Evolutionary conservation across 2,113 vertebrate species (phyloP).

Genomic region (Gopherus evgoodei): DNA sequence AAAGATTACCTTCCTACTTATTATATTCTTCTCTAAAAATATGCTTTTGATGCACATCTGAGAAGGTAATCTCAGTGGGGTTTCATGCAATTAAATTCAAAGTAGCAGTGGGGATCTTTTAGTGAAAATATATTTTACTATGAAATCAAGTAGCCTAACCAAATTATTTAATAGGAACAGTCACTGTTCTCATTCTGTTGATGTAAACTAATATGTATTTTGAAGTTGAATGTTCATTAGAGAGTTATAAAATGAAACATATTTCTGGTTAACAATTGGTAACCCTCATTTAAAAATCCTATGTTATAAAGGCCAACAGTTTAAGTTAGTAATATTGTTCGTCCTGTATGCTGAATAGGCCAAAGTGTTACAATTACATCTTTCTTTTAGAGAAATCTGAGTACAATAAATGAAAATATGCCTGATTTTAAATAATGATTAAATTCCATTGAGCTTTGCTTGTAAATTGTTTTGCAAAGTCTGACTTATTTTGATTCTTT

Average conservation of each 20-base stretch:
- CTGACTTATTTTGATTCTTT: not conserved
- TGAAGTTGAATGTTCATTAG: not conserved
- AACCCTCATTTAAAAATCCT: not conserved
- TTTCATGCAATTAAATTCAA: conserved; percentile 52
- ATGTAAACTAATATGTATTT: conserved; percentile 34
- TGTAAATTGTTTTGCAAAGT: not conserved
- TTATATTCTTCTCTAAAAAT: conserved; percentile 24
- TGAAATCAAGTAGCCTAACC: conserved; percentile 21
- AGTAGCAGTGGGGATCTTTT: conserved; percentile 59
- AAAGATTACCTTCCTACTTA: conserved; percentile 26
- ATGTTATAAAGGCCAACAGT: not conserved
- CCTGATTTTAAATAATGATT: not conserved
- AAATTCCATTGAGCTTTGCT: not conserved
- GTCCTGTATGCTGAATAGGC: not conserved
- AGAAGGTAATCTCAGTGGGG: conserved; percentile 61
- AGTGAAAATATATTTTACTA: conserved; percentile 16
- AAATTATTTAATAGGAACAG: not conserved
- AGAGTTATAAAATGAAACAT: conserved; percentile 8
- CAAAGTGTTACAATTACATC: fast-evolving
- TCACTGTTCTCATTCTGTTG: conserved; percentile 19
- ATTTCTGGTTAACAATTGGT: not conserved
- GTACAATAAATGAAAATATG: not conserved
- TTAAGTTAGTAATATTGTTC: not conserved
- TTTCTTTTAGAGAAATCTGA: not conserved
- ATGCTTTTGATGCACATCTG: conserved; percentile 28